A percentile compares a stretch with the other conserved stretches of the same genome.
phyloP scores from a whole-genome alignment of 2,113 vertebrate species.

The Caloenas nicobarica region DNA sequence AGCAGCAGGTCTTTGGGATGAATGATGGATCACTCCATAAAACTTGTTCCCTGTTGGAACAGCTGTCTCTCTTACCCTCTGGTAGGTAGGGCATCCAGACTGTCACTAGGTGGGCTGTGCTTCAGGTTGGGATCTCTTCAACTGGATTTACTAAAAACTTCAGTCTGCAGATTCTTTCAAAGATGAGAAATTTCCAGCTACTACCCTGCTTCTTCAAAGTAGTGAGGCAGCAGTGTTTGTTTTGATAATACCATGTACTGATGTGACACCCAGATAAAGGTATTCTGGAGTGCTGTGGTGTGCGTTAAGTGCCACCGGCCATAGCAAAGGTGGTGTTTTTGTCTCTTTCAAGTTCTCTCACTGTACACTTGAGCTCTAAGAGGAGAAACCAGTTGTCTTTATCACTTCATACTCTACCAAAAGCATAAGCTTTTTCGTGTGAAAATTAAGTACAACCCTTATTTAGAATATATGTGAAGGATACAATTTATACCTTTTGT shows the following conservation, averaged over 20 bases:
- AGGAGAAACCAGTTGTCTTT: neutral
- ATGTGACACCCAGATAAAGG: neutral
- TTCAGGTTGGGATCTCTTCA: neutral
- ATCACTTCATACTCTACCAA: neutral
- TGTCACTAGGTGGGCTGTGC: neutral
- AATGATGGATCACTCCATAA: neutral
- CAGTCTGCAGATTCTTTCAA: neutral
- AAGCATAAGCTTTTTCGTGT: neutral
- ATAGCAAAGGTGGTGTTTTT: neutral
- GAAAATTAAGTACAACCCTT: neutral
- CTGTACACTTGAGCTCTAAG: neutral
- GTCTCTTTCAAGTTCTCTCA: neutral
- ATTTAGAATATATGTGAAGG: neutral
- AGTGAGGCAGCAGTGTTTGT: neutral
- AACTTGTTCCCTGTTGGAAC: neutral
- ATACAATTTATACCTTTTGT: neutral
- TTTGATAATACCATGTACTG: neutral
- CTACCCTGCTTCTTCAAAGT: neutral
- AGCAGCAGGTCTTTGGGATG: neutral
- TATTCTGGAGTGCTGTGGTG: neutral
- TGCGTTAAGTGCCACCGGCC: neutral
- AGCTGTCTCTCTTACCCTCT: neutral
- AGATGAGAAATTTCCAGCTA: neutral
- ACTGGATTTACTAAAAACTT: neutral
- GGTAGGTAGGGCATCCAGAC: neutral